Evolutionary conservation across 2,113 vertebrate genomes (phyloP).

Genomic region (Lampris megalopsis): DNA sequence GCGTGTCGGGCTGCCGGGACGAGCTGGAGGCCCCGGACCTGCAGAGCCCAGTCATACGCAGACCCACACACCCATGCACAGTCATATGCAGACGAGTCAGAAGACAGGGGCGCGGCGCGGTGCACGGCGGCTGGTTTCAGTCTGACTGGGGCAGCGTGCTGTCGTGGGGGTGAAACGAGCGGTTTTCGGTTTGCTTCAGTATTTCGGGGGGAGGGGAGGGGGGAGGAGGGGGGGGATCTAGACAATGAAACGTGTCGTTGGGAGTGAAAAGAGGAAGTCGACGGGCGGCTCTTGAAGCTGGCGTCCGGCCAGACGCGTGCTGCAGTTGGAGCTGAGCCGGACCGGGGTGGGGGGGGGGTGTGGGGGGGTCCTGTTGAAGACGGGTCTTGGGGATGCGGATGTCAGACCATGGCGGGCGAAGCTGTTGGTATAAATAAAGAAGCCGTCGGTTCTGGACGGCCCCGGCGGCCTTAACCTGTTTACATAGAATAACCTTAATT

Average conservation of each 20-base stretch:
- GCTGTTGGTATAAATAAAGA: conserved; percentile 45
- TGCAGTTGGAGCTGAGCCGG: conserved; percentile 41
- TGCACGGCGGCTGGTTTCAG: not conserved
- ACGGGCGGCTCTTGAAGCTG: not conserved
- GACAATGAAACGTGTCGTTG: conserved; percentile 10
- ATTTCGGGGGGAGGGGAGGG: not conserved
- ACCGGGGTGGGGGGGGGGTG: not conserved
- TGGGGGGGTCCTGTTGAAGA: conserved; percentile 46
- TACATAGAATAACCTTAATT: conserved; percentile 55
- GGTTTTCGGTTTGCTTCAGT: conserved; percentile 5
- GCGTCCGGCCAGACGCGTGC: conserved; percentile 18
- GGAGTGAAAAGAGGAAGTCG: conserved; percentile 27
- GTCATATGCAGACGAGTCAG: not conserved
- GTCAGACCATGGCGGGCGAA: conserved; percentile 21
- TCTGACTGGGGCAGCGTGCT: not conserved
- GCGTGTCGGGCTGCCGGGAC: too few relatives aligned
- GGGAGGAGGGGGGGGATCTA: not conserved
- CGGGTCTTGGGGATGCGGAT: conserved; percentile 41
- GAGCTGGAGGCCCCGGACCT: too few relatives aligned
- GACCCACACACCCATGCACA: not conserved
- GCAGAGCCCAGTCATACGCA: too few relatives aligned
- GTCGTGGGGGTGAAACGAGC: not conserved
- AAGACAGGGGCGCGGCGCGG: too few relatives aligned
- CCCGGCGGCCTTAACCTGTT: conserved; percentile 81
- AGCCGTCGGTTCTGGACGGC: conserved; percentile 56